These are phyloP conservation scores for Cydia splendana DNA, from an alignment of 1,140 invertebrate genomes.

Conservation along the genomic window DNA sequence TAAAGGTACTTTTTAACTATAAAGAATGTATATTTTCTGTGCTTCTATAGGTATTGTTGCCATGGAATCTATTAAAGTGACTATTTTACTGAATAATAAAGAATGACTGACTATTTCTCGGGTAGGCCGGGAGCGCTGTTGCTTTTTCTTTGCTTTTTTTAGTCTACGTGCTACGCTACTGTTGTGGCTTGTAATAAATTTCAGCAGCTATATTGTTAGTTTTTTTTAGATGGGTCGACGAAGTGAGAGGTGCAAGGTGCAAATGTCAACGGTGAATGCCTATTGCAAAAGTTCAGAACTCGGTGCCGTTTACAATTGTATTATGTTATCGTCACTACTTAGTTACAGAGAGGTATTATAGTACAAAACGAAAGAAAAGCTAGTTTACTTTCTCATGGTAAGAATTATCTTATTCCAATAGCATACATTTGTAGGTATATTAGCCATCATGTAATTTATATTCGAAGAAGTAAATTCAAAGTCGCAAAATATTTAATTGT, in stretches of 20 bases:
- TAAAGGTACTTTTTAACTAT: constrained; percentile 52
- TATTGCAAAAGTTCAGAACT: background rate
- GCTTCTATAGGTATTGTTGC: constrained; percentile 62
- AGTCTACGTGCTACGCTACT: constrained; percentile 41
- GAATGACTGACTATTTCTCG: constrained; percentile 58
- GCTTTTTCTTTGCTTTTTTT: constrained; percentile 54
- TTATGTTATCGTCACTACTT: background rate
- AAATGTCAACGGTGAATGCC: constrained; percentile 1
- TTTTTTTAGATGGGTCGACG: background rate
- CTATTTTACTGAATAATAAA: constrained; percentile 47
- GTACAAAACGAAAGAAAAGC: background rate
- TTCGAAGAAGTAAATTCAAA: no score
- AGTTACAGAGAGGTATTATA: background rate
- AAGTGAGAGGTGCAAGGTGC: constrained; percentile 10
- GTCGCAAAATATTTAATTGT: no score
- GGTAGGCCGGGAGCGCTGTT: constrained; percentile 48
- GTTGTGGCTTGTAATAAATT: constrained; percentile 6
- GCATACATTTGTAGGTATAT: no score
- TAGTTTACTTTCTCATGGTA: no score
- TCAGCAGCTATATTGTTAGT: background rate
- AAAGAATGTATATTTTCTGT: constrained; percentile 46
- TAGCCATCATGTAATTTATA: no score
- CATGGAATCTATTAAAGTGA: constrained; percentile 66
- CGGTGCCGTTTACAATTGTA: background rate
- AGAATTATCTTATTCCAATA: no score